Evolutionary conservation across 37 sponge, comb jelly and placozoan genomes (phyloP).

Genomic region (Lycopodina hypogea): DNA sequence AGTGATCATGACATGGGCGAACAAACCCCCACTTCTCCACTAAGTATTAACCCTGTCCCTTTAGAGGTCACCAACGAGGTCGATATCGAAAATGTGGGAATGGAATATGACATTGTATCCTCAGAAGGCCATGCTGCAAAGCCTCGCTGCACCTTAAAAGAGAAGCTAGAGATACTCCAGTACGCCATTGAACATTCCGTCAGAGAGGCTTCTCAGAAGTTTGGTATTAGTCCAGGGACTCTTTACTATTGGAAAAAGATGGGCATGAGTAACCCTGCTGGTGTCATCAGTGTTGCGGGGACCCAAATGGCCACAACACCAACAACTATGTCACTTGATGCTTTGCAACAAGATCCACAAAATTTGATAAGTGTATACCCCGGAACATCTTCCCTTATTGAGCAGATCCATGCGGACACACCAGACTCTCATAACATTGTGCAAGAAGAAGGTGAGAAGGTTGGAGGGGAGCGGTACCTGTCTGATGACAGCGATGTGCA

Average conservation of each 20-base stretch:
- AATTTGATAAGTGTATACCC: neutral
- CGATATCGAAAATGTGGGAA: slow-evolving; percentile 68
- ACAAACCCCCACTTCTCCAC: neutral
- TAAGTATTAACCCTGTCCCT: slow-evolving; percentile 7
- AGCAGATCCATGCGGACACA: slow-evolving; percentile 4
- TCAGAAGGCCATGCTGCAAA: slow-evolving; percentile 66
- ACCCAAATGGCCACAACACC: neutral
- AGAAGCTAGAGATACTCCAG: slow-evolving; percentile 70
- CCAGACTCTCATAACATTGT: neutral
- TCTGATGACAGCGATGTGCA: neutral
- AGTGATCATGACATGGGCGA: neutral
- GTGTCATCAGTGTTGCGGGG: neutral
- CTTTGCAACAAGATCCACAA: neutral
- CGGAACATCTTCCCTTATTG: neutral
- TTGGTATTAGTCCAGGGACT: slow-evolving; percentile 63
- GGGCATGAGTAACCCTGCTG: neutral
- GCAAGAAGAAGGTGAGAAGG: neutral
- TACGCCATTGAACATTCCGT: slow-evolving; percentile 75
- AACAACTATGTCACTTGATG: neutral
- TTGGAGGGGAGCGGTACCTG: neutral
- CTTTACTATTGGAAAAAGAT: slow-evolving; percentile 78
- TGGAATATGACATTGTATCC: slow-evolving; percentile 73
- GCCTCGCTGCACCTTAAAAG: slow-evolving; percentile 67
- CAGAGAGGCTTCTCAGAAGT: slow-evolving; percentile 67
- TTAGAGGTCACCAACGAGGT: slow-evolving; percentile 66